Base-by-base conservation (phyloP, 2,797 vertebrate genomes). In the Myiotriccus ornatus region DNA sequence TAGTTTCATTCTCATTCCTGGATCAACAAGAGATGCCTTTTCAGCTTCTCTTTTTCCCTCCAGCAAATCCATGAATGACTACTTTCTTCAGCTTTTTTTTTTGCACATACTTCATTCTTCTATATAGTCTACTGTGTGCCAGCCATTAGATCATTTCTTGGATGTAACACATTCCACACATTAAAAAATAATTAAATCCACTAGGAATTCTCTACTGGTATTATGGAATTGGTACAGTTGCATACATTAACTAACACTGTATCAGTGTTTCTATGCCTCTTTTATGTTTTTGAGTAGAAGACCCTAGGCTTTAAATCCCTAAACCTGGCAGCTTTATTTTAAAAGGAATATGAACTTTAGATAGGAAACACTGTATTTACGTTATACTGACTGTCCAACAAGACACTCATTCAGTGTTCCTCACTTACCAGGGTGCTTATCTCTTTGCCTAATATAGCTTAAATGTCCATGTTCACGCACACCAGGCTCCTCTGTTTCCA, bases 391-490 rank as follows among this genome's bases (percentile, higher is more conserved):
- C 59, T 67, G 59, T 63, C 37, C 71, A 69, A 57, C 9, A 64
- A 49, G 44, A 63, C 17, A n/a, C 13, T 63, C 25, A 20, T 50
- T 53, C 37, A 32, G 25, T 49, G 34, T 71, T 77, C 12, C 69
- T 82, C 55, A 35, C 53, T 65, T 55, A 49, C 22, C 47, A 81
- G 22, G 9, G 17, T 88, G 69, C 52, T 56, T 86, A 25, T 86
- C 34, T 75, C 47, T 69, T 82, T 89, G 82, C 57, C 89, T 89
- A 87, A 95, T 80, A 86, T 71, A 92, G 69, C 52, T 93, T 63
- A 63, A 75, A 64, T 52, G 22, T 82, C 77, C 28, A 13, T 39
- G 52, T 82, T 88, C 74, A 84, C 79, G 78, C 57, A 75, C 43
- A 91, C 15, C 28, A 84, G 67, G 65, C 37, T 93, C 32, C 39